Evolutionary conservation across 2,113 vertebrate genomes (phyloP), one percentile per base, ranked within the genome.

Genomic region (Macquaria australasica): DNA sequence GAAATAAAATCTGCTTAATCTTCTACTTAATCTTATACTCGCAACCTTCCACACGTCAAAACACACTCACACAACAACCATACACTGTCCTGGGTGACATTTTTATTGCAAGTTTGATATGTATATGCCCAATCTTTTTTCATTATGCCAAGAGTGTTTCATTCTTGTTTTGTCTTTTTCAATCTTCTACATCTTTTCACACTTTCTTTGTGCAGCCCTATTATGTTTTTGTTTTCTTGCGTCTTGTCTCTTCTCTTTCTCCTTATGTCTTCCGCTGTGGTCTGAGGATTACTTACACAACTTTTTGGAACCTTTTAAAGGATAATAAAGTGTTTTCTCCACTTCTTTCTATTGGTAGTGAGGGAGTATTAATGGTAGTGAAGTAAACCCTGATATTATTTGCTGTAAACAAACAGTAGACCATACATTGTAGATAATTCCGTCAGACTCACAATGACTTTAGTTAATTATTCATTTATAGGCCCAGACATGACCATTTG

Each of bases 1-100:
- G 75, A 77, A 82, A 82, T 85, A 82, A 87, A 89, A 55, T 82
- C 66, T 14, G 50, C 74, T 39, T 79, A 68, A 91, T 89, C 81
- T 59, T 31, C 41, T 77, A 15, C 75, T 73, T 78, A 62, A 90
- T 84, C 50, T 75, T 6, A 16, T 28, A 2, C 62, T 71, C 23
- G 3, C 67, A 85, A 41, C 62, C 62, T 56, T 81, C 77, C 15
- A 50, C 9, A 7, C 8, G 21, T 78, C 43, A 43, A 78, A 88
- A 73, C 60, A 20, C 51, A 45, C 81, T 48, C 31, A 3, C 67
- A 62, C 20, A 41, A 43, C n/a, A 89, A 45, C 39, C 74, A n/a
- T 43, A 50, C 51, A 4, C 3, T 4, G 64, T 69, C 12, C 4
- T 4, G 6, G 58, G 45, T 73, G 73, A 79, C 53, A 23, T 59